Evolutionary conservation across 1,140 invertebrate species (phyloP), one percentile per base, ranked within the genome.

Genomic region (Leptopilina boulardi): DNA sequence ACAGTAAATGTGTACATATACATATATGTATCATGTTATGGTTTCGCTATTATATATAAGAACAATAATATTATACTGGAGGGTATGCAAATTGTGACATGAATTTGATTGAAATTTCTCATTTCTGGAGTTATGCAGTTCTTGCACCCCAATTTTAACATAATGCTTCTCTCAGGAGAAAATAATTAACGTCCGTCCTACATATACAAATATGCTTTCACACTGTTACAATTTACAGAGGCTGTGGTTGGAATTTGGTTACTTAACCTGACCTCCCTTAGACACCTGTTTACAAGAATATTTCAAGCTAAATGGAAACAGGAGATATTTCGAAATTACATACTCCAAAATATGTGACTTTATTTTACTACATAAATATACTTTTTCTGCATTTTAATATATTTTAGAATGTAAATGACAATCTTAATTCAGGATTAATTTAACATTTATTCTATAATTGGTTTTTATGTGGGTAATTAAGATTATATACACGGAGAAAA

Each of bases 41-140:
- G 34, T 38, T 38, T 6, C 34, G 9, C 34, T 38, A 34, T 34
- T 3, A 3, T 6, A 3, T 38, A 6, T 38, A 38, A 38, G 15
- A n/a, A 30, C 4, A 66, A 66, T 26, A 30, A 26, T n/a, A 66
- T n/a, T 66, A 23, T 6, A 66, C 26, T 66, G 23, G 9, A 30
- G 3, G 59, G 59, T 30, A 66, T 66, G 23, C 59, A 30, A 66
- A 30, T 66, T 26, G 30, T 13, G 59, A 23, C 23, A 30, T 4
- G 23, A 26, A 78, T 83, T 80, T 73, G 78, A 78, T 74, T 71
- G 78, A 80, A 83, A 81, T 83, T 81, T 83, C 79, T 80, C 82
- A 80, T 83, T 83, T 83, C 79, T 80, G 72, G 77, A 80, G 79
- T 75, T 75, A 78, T 71, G 23, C 78, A 77, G n/a, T 75, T 79